Conservation (phyloP, 2,797 vertebrate genomes). For the Bradypus variegatus region DNA sequence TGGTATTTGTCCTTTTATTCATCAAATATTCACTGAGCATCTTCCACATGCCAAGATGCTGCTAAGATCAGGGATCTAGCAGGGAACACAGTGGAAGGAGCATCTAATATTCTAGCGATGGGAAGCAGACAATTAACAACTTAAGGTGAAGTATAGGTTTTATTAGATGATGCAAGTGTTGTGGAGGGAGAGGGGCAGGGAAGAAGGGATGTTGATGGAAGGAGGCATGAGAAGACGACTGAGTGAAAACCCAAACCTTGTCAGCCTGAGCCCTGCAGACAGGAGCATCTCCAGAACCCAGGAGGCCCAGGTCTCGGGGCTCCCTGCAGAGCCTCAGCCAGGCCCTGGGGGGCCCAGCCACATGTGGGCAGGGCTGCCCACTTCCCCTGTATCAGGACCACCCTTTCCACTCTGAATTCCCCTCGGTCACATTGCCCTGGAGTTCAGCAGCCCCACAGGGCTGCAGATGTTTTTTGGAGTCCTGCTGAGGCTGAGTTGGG, state of each 20-base stretch:
- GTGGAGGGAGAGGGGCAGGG: not conserved
- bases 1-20: not conserved
- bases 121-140: fast-evolving
- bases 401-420: not conserved
- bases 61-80: too few species aligned
- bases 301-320: too few species aligned
- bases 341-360: too few species aligned
- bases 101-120: fast-evolving
- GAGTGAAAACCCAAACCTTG: fast-evolving
- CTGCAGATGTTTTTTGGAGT: too few species aligned
- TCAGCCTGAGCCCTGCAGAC: too few species aligned
- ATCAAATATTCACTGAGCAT: not conserved
- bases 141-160: fast-evolving
- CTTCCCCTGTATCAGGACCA: not conserved
- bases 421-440: fast-evolving
- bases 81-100: too few species aligned
- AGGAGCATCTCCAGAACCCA: too few species aligned
- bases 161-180: fast-evolving
- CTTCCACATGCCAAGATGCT: too few species aligned
- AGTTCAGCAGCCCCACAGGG: fast-evolving
- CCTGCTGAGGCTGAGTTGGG: not conserved
- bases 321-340: too few species aligned
- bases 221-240: fast-evolving
- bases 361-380: not conserved
- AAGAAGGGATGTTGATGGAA: not conserved